phyloP scores from a whole-genome alignment of 2,113 vertebrate genomes.

The Leucoraja erinaceus region DNA sequence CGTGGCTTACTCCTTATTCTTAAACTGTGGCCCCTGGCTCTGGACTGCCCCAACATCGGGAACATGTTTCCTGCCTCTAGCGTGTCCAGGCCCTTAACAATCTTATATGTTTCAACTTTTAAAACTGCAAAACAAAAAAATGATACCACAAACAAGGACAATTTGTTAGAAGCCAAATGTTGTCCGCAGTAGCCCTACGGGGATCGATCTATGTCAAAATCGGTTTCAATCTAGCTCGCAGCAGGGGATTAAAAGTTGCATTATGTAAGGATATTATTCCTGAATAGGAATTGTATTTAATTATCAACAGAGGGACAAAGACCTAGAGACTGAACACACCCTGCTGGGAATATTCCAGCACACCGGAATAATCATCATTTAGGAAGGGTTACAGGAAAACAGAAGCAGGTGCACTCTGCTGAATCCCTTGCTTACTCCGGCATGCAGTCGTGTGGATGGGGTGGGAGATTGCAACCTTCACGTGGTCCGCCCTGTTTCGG shows the following conservation, averaged over 20 bases:
- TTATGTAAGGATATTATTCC: constrained; percentile 59
- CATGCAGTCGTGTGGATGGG: no score
- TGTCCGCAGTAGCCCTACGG: constrained; percentile 38
- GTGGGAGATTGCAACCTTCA: no score
- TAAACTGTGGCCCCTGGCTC: no score
- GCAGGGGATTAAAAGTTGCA: constrained; percentile 51
- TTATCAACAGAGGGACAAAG: constrained; percentile 49
- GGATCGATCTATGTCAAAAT: constrained; percentile 44
- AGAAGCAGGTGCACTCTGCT: no score
- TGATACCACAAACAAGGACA: neutral
- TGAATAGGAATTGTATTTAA: constrained; percentile 46
- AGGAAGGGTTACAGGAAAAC: neutral
- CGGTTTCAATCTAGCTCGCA: constrained; percentile 45
- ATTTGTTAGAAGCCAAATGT: constrained; percentile 13
- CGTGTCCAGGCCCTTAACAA: no score
- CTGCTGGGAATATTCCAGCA: constrained; percentile 55
- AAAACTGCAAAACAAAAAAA: neutral
- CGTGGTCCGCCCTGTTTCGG: no score
- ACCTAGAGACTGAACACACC: constrained; percentile 44
- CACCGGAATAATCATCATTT: constrained; percentile 51
- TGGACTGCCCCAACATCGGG: no score
- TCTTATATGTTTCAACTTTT: no score
- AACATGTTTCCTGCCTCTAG: no score
- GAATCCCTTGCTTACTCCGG: no score
- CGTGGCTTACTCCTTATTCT: no score